Percentiles rank a stretch among this genome's conserved stretches.
Evolutionary conservation across 2,113 vertebrate species (phyloP).

Genomic region (Coregonus clupeaformis): DNA sequence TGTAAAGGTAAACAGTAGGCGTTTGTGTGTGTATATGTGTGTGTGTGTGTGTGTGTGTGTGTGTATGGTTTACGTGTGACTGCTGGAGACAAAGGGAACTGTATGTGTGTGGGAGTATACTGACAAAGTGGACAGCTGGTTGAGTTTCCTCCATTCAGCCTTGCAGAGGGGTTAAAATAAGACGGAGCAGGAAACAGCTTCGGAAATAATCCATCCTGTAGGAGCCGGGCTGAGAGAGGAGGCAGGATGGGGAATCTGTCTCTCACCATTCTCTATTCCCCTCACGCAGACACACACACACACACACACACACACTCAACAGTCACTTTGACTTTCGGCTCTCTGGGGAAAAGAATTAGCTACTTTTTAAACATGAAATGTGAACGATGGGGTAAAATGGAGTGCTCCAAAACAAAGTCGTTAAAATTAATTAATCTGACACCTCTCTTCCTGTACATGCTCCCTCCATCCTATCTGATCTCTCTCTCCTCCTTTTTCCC

Average conservation of each 20-base stretch:
- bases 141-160: conserved; percentile 44
- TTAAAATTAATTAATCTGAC: conserved; percentile 64
- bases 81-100: background rate
- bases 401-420: conserved; percentile 43
- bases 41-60: too few relatives aligned
- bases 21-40: too few relatives aligned
- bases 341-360: conserved; percentile 12
- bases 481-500: conserved; percentile 1
- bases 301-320: background rate
- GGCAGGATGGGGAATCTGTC: background rate
- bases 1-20: background rate
- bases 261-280: background rate
- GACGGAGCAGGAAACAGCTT: conserved; percentile 62
- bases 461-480: background rate
- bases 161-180: conserved; percentile 64
- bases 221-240: conserved; percentile 24
- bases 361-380: conserved; percentile 54
- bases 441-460: conserved; percentile 17
- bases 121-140: conserved; percentile 30
- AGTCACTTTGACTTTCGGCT: conserved; percentile 22
- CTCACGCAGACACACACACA: background rate
- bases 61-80: background rate
- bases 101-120: conserved; percentile 1
- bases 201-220: conserved; percentile 66
- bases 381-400: conserved; percentile 42